These are phyloP conservation scores for Circaetus gallicus DNA, from an alignment of 2,113 vertebrate species.

Conservation along the genomic window DNA sequence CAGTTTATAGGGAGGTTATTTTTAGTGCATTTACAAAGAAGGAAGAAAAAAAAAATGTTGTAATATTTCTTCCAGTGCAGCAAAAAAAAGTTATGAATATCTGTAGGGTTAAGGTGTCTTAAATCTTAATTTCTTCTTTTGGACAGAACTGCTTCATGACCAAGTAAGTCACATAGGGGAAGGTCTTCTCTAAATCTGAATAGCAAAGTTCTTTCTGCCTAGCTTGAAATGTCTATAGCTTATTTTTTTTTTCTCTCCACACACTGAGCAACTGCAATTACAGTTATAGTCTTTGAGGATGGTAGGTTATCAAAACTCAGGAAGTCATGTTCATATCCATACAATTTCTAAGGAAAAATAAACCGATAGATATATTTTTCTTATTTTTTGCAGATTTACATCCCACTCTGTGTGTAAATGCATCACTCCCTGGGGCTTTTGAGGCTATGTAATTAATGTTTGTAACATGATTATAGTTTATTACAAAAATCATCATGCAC, in stretches of 20 bases:
- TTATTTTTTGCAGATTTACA: background rate
- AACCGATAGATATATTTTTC: background rate
- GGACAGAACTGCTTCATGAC: background rate
- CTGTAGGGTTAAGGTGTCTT: background rate
- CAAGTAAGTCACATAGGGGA: background rate
- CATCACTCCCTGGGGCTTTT: background rate
- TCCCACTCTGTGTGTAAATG: background rate
- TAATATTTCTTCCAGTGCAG: background rate
- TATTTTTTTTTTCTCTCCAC: background rate
- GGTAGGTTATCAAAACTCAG: background rate
- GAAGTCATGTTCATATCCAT: background rate
- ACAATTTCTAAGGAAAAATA: background rate
- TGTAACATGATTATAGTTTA: background rate
- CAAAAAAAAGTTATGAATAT: background rate
- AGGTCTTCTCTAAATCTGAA: background rate
- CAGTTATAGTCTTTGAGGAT: background rate
- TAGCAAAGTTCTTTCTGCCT: background rate
- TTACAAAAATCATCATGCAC: background rate
- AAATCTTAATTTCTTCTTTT: background rate
- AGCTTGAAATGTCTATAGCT: background rate
- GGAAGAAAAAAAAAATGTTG: background rate
- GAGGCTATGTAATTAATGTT: background rate
- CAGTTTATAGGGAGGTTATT: background rate
- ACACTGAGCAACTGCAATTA: background rate
- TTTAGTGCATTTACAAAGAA: background rate